These are phyloP conservation scores for Cyprinodon tularosa DNA, from an alignment of 2,113 vertebrate genomes.

Conservation along the genomic window DNA sequence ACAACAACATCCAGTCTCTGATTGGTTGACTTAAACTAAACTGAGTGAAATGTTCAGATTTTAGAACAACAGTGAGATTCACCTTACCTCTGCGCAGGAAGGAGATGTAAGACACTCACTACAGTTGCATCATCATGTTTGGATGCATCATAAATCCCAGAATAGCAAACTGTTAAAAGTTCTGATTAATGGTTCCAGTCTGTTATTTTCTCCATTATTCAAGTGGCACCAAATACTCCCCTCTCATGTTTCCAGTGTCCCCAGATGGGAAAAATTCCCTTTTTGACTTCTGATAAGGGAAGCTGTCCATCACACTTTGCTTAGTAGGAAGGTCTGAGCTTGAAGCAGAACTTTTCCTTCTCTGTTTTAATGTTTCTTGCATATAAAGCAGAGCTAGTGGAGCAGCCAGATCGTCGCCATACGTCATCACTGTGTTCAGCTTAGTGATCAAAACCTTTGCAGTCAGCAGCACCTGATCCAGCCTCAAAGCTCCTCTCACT, in stretches of 20 bases:
- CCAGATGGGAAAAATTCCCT: constrained; percentile 42
- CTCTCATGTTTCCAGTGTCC: background rate
- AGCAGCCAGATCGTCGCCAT: constrained; percentile 10
- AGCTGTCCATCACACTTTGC: constrained; percentile 35
- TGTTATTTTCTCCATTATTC: no score
- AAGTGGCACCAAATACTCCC: background rate
- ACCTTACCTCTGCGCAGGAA: no score
- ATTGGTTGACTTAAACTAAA: no score
- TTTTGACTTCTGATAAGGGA: constrained; percentile 39
- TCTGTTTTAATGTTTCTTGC: background rate
- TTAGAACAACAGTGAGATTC: no score
- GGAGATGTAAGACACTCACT: no score
- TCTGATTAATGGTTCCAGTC: no score
- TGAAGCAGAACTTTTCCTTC: constrained; percentile 20
- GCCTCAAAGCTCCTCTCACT: constrained; percentile 20
- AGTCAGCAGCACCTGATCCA: constrained; percentile 53
- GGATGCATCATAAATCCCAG: no score
- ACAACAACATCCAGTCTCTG: no score
- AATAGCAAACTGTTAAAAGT: no score
- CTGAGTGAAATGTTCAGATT: no score
- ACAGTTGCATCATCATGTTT: no score
- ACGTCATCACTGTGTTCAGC: constrained; percentile 34
- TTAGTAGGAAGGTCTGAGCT: constrained; percentile 41
- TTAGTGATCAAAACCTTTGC: constrained; percentile 26
- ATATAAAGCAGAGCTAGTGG: background rate